These are phyloP conservation scores for Tribolium castaneum DNA, from an alignment of 1,140 invertebrate species.

Conservation along the genomic window DNA sequence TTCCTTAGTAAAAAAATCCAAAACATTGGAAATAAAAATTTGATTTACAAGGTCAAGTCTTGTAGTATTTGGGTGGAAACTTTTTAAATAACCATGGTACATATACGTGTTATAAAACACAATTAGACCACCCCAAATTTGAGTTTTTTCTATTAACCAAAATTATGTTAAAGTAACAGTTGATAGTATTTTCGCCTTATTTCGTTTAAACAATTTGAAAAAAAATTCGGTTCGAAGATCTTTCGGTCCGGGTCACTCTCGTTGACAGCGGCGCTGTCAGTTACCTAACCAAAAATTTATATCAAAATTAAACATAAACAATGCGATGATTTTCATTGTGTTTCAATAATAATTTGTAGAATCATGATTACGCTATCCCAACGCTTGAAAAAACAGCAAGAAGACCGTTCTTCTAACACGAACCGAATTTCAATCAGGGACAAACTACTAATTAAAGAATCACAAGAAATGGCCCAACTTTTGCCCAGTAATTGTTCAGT, in stretches of 20 bases:
- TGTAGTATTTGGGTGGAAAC: too few species aligned
- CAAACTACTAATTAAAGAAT: slow-evolving; percentile 86
- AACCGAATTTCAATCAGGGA: slow-evolving; percentile 85
- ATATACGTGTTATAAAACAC: too few species aligned
- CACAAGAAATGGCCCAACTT: slow-evolving; percentile 91
- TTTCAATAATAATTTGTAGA: slow-evolving; percentile 12
- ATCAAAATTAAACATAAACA: slow-evolving; percentile 18
- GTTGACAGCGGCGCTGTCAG: not conserved
- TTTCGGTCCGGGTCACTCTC: not conserved
- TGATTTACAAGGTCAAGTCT: too few species aligned
- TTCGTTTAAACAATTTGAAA: too few species aligned
- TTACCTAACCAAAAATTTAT: not conserved
- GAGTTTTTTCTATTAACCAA: too few species aligned
- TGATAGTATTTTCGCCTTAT: too few species aligned
- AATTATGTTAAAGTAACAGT: too few species aligned
- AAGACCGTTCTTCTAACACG: slow-evolving; percentile 62
- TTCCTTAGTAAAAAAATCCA: too few species aligned
- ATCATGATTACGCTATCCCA: slow-evolving; percentile 83
- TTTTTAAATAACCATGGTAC: too few species aligned
- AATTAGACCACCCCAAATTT: too few species aligned
- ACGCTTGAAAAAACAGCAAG: slow-evolving; percentile 77
- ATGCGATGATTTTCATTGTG: not conserved
- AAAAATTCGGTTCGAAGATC: not conserved
- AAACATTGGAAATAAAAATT: too few species aligned
- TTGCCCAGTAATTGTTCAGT: slow-evolving; percentile 84